Percentiles rank a stretch among this genome's conserved stretches.
These are phyloP conservation scores for Galeruca laticollis DNA, from an alignment of 2,888 invertebrate genomes.

Conservation along the genomic window DNA sequence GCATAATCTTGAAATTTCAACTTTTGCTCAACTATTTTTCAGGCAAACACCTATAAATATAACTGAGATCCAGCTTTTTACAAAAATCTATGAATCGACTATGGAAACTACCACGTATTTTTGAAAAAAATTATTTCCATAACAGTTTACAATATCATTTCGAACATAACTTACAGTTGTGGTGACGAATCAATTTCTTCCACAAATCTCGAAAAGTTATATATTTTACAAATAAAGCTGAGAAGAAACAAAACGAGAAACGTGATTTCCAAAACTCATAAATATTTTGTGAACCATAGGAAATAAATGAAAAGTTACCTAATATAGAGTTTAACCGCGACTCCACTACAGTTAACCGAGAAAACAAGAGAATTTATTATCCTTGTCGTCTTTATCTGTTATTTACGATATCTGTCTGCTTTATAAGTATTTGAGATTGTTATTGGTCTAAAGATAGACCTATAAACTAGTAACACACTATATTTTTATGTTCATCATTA, in stretches of 20 bases:
- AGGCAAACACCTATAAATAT: too few species aligned
- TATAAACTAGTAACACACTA: constrained; percentile 21
- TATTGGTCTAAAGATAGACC: constrained; percentile 22
- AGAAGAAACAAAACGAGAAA: constrained; percentile 18
- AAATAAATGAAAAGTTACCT: constrained; percentile 29
- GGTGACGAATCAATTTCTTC: neutral
- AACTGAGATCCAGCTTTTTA: too few species aligned
- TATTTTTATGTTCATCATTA: constrained; percentile 15
- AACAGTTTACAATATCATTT: too few species aligned
- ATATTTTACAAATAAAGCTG: neutral
- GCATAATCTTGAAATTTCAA: too few species aligned
- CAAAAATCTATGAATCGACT: too few species aligned
- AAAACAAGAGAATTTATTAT: constrained; percentile 40
- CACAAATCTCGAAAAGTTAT: neutral
- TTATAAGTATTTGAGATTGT: constrained; percentile 25
- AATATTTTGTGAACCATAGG: constrained; percentile 29
- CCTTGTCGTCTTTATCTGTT: constrained; percentile 26
- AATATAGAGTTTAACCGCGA: constrained; percentile 15
- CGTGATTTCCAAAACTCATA: constrained; percentile 21
- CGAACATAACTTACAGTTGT: neutral
- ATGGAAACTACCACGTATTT: too few species aligned
- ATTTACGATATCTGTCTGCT: constrained; percentile 34
- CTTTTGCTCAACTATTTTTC: too few species aligned
- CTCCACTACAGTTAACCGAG: constrained; percentile 11
- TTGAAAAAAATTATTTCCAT: too few species aligned